Base-by-base conservation (phyloP, 2,797 vertebrate species). In the Periophthalmus magnuspinnatus region DNA sequence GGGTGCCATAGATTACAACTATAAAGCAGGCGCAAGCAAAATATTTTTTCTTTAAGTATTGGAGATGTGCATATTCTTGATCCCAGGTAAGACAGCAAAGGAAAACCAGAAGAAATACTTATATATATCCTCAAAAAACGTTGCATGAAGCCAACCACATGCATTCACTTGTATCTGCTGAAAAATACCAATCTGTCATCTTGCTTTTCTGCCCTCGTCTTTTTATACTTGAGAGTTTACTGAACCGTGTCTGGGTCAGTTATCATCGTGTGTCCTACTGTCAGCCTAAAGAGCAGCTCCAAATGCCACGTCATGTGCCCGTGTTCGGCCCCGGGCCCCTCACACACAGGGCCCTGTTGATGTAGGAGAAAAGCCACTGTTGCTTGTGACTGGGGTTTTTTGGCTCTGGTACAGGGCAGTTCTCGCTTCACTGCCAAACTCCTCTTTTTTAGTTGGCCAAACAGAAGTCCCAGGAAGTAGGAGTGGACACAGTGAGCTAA, bases 231-330 rank as follows among this genome's bases (percentile, higher is more conserved):
- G 50, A n/a, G 50, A 8, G 55, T 10, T 21, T 21, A 4, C n/a
- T 21, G 50, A 54, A 10, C 19, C 52, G 2, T 22, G 52, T 4
- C 52, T 22, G 3, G 52, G 22, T 13, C 52, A 19, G 21, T 55
- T 82, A 83, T 85, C 85, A 82, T 74, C n/a, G 48, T 78, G 77
- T 79, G 79, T 84, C 81, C 77, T 16, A 3, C 71, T 67, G 86
- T 81, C 76, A 16, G 41, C 14, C 62, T 52, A 86, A 86, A 81
- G 54, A 83, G 72, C 84, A 82, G 68, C 71, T 84, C 65, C 69
- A 83, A 87, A 89, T 85, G 81, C 75, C 81, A 79, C 68, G 66
- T 78, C 78, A 68, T 69, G 77, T 84, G 77, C 32, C 19, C 77
- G 75, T 65, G 50, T 56, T 63, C 70, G 24, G 56, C 71, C 69